Percentiles rank a stretch among this genome's conserved stretches.
Conservation (phyloP, 2,113 vertebrate genomes). For the Ammodytes dubius region DNA sequence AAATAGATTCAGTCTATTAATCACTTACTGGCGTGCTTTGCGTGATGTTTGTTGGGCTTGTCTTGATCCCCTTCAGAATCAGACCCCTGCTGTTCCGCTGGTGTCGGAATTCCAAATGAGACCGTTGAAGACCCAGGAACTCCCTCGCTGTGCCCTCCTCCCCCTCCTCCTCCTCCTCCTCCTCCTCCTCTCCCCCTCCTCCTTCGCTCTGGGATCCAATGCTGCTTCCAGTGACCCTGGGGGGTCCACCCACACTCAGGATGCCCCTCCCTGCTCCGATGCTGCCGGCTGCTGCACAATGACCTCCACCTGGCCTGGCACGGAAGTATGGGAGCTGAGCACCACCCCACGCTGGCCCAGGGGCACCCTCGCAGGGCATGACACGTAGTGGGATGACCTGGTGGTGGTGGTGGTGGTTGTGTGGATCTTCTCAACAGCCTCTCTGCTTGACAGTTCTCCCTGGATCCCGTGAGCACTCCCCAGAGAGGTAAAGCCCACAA, state of each 20-base stretch:
- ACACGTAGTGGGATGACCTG: conserved; percentile 73
- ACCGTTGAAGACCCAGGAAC: conserved; percentile 90
- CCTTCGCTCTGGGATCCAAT: conserved; percentile 82
- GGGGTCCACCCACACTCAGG: conserved; percentile 75
- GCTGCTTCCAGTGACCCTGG: conserved; percentile 85
- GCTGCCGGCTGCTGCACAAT: conserved; percentile 83
- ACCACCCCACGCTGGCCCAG: conserved; percentile 81
- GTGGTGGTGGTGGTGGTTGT: conserved; percentile 34
- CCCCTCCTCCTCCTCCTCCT: conserved; percentile 83
- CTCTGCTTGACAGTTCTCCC: conserved; percentile 55
- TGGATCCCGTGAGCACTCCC: conserved; percentile 83
- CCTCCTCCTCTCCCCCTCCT: conserved; percentile 82
- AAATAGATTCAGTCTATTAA: conserved; percentile 20
- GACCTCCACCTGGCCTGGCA: conserved; percentile 86
- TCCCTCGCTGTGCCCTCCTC: conserved; percentile 87
- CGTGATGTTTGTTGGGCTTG: conserved; percentile 94
- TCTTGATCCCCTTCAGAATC: conserved; percentile 87
- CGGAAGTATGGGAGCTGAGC: conserved; percentile 62
- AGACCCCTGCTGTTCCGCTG: conserved; percentile 85
- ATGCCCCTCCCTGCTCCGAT: conserved; percentile 72
- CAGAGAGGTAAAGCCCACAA: conserved; percentile 64
- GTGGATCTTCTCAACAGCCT: conserved; percentile 14
- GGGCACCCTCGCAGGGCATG: conserved; percentile 76
- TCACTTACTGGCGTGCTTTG: conserved; percentile 95
- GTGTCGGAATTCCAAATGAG: conserved; percentile 88